Conservation (phyloP, 2,797 vertebrate species). For the Helarctos malayanus region DNA sequence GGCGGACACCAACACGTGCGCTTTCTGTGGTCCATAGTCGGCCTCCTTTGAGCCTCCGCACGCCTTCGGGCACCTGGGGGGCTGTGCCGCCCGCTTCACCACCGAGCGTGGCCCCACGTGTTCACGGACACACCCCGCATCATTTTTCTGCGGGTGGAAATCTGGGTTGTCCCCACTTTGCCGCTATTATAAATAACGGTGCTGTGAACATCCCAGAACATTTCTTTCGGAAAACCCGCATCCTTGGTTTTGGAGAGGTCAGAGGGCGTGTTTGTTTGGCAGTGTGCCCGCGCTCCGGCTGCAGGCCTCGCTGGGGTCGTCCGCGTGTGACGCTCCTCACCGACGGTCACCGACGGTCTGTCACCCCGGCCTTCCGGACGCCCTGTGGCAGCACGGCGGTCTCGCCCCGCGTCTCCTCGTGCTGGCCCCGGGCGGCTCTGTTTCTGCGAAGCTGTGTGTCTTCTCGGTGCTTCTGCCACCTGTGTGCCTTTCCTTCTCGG, state of each 20-base stretch:
- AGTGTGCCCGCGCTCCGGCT: neutral
- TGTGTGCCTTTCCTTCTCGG: no score
- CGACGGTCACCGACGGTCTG: rapidly evolving
- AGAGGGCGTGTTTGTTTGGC: neutral
- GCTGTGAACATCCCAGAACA: neutral
- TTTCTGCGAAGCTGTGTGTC: neutral
- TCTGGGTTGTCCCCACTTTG: neutral
- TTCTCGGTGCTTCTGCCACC: neutral
- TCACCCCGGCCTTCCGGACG: no score
- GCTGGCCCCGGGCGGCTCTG: neutral
- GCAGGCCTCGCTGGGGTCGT: no score
- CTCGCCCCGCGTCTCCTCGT: neutral
- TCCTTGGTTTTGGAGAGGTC: neutral
- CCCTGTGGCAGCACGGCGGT: no score
- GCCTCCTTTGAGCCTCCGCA: neutral
- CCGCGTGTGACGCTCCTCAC: neutral
- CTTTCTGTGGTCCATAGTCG: neutral
- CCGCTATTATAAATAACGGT: neutral
- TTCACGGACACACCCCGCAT: rapidly evolving
- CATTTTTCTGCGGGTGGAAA: neutral
- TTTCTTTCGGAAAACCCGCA: neutral
- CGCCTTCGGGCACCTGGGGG: rapidly evolving
- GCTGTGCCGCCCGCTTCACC: neutral
- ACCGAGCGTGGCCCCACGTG: neutral
- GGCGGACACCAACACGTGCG: neutral